Conservation (phyloP, 2,888 invertebrate genomes). For the Panorpa germanica region DNA sequence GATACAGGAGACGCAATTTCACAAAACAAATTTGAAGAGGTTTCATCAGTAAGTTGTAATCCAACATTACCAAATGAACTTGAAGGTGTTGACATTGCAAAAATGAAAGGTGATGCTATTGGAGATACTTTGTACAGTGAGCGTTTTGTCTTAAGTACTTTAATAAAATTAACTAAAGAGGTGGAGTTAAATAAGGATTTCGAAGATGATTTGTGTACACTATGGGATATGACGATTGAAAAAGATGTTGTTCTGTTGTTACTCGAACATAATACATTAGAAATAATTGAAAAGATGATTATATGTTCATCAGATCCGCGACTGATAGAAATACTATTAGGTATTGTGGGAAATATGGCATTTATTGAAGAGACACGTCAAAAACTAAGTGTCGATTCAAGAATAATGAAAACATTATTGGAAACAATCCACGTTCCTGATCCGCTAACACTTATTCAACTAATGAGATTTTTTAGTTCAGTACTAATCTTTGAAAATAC, state of each 20-base stretch:
- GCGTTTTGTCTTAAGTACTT: slow-evolving; percentile 47
- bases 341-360: slow-evolving; percentile 71
- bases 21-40: no score
- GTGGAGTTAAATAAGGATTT: slow-evolving; percentile 36
- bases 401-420: slow-evolving; percentile 34
- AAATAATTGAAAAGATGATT: slow-evolving; percentile 37
- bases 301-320: slow-evolving; percentile 37
- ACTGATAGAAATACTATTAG: slow-evolving; percentile 61
- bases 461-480: slow-evolving; percentile 46
- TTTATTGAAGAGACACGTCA: slow-evolving; percentile 40
- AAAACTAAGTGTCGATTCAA: slow-evolving; percentile 32
- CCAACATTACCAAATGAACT: slow-evolving; percentile 14
- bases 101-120: slow-evolving; percentile 53
- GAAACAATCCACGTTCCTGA: slow-evolving; percentile 42
- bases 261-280: slow-evolving; percentile 43
- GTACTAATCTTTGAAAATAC: slow-evolving; percentile 27
- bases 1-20: no score
- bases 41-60: slow-evolving; percentile 14
- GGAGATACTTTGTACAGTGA: slow-evolving; percentile 67
- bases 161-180: slow-evolving; percentile 38
- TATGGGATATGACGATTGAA: slow-evolving; percentile 77
- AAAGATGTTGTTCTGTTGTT: slow-evolving; percentile 54
- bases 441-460: slow-evolving; percentile 49
- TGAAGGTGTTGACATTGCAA: slow-evolving; percentile 16
- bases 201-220: slow-evolving; percentile 53